Percentiles rank a stretch among this genome's conserved stretches.
These are phyloP conservation scores for Silvanus unidentatus DNA, from an alignment of 2,888 invertebrate genomes.

Conservation along the genomic window DNA sequence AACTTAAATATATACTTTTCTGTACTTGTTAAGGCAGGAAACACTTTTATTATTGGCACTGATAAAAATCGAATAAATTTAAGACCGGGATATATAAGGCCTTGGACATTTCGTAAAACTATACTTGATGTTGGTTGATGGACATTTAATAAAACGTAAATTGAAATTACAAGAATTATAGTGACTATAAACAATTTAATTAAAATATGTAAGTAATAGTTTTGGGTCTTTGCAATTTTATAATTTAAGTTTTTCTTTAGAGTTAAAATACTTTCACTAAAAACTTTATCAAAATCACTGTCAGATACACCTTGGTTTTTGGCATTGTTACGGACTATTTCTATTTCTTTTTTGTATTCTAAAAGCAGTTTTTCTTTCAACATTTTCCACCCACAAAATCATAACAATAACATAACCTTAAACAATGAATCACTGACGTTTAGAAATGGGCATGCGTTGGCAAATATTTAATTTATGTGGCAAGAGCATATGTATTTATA, in stretches of 20 bases:
- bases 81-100: constrained; percentile 75
- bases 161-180: constrained; percentile 38
- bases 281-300: constrained; percentile 57
- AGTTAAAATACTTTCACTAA: constrained; percentile 50
- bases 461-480: no score
- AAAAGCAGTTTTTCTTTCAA: constrained; percentile 43
- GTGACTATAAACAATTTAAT: constrained; percentile 22
- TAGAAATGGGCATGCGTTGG: no score
- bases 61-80: constrained; percentile 65
- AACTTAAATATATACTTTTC: background rate
- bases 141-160: constrained; percentile 49
- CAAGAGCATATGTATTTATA: no score
- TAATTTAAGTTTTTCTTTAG: constrained; percentile 28
- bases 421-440: no score
- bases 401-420: constrained; percentile 6
- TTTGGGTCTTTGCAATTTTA: no score
- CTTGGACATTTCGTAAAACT: constrained; percentile 67
- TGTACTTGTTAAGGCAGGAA: constrained; percentile 71
- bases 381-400: constrained; percentile 25
- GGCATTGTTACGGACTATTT: no score
- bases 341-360: constrained; percentile 54
- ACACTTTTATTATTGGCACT: constrained; percentile 68
- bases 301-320: constrained; percentile 54
- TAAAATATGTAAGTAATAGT: constrained; percentile 5
- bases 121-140: constrained; percentile 61